A percentile compares a stretch with the other conserved stretches of the same genome.
Evolutionary conservation across 2,797 vertebrate genomes (phyloP).

Genomic region (Odontamblyopus lacepedii): DNA sequence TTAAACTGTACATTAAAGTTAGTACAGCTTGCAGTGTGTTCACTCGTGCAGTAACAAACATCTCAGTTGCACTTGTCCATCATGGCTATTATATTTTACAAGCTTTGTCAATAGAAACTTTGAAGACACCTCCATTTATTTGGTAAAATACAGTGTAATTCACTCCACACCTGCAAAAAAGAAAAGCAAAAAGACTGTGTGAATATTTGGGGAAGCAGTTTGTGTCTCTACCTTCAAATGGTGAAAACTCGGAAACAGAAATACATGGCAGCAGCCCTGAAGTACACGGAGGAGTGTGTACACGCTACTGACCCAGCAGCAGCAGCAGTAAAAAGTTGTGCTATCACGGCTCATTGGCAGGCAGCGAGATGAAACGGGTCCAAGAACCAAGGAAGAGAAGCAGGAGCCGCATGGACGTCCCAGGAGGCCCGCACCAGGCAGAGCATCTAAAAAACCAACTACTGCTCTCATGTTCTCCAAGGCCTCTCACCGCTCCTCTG

Average conservation of each 20-base stretch:
- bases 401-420: constrained; percentile 42
- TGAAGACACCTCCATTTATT: no score
- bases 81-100: not conserved
- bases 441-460: constrained; percentile 37
- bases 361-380: constrained; percentile 35
- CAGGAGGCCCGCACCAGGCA: constrained; percentile 55
- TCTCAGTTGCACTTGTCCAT: no score
- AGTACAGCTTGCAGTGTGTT: no score
- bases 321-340: constrained; percentile 20
- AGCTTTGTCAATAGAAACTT: constrained; percentile 7
- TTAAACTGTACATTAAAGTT: no score
- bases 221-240: constrained; percentile 9
- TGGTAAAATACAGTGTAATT: not conserved
- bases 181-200: not conserved
- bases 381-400: constrained; percentile 34
- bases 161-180: constrained; percentile 24
- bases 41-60: no score
- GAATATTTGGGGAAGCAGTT: constrained; percentile 11
- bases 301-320: constrained; percentile 38
- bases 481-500: constrained; percentile 18
- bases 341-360: constrained; percentile 42
- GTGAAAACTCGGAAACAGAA: constrained; percentile 25
- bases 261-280: constrained; percentile 6
- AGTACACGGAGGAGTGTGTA: constrained; percentile 21
- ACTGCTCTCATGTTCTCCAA: constrained; percentile 36